Percentiles rank a stretch among this genome's conserved stretches.
Conservation (phyloP, 1,140 invertebrate genomes). For the Macrocentrus cingulum region DNA sequence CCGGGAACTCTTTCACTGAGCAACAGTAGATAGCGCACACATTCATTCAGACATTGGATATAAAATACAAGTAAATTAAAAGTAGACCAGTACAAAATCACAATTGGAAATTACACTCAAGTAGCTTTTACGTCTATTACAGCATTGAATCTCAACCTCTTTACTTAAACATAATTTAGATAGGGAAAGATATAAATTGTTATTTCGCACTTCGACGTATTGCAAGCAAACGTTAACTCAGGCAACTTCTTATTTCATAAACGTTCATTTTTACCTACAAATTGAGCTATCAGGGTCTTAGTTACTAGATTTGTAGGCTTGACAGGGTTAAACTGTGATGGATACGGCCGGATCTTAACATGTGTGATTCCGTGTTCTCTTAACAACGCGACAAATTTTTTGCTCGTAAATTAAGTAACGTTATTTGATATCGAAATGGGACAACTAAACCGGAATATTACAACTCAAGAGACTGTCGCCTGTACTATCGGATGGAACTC, state of each 20-base stretch:
- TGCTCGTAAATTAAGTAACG: not conserved
- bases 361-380: not conserved
- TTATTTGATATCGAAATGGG: not conserved
- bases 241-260: constrained; percentile 44
- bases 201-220: constrained; percentile 1
- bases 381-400: not conserved
- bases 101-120: no score
- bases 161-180: constrained; percentile 19
- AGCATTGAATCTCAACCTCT: no score
- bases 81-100: no score
- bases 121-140: no score
- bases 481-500: not conserved
- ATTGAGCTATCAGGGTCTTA: constrained; percentile 30
- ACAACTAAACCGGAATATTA: not conserved
- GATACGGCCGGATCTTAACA: constrained; percentile 12
- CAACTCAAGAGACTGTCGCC: not conserved
- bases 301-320: constrained; percentile 21
- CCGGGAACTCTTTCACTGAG: no score
- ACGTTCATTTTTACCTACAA: constrained; percentile 36
- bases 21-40: no score
- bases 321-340: constrained; percentile 23
- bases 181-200: constrained; percentile 8
- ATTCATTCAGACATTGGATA: no score
- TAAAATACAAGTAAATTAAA: no score
- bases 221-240: constrained; percentile 39